Evolutionary conservation across 1,140 invertebrate species (phyloP), one percentile per base, ranked within the genome.

Genomic region (Brachionus plicatilis): DNA sequence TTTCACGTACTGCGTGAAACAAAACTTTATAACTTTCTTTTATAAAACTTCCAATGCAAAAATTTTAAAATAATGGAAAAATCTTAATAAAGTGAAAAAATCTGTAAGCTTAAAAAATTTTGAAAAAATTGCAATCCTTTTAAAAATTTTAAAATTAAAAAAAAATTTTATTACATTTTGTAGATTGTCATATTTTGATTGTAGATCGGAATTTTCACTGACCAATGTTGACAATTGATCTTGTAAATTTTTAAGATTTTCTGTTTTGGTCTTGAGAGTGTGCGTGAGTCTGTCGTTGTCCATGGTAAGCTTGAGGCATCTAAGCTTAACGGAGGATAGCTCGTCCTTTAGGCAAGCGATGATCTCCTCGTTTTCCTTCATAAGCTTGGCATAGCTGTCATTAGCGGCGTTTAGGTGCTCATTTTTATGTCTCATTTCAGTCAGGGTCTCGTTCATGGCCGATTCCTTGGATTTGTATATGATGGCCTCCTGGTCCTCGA

Each of bases 401-500:
- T 82, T 82, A 12, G 50, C 43, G 1, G 24, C 8, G 12, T 82
- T 47, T 0, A 82, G 24, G 11, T 82, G 79, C 9, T 82, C 79
- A 7, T 27, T 17, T 37, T 65, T 60, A 41, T 65, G 33, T 65
- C 27, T 60, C 33, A 82, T 33, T 65, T 65, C 53, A 9, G n/a
- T 82, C n/a, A 82, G 33, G 11, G 17, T 65, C 27, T 82, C 79
- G 17, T 47, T 56, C 27, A 78, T 78, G 29, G 41, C 75, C 29
- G 41, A 43, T 8, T 82, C 79, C 53, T 82, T 82, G n/a, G 53
- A 68, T n/a, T 82, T 82, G 53, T 45, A 47, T 14, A 82, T 17
- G 14, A 82, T 37, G 56, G 85, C 86, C 12, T 89, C 88, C 12
- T 88, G 86, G 70, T 88, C 88, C 24, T 88, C 86, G 9, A 88